phyloP scores from a whole-genome alignment of 2,113 vertebrate species.

The Oncorhynchus masou region DNA sequence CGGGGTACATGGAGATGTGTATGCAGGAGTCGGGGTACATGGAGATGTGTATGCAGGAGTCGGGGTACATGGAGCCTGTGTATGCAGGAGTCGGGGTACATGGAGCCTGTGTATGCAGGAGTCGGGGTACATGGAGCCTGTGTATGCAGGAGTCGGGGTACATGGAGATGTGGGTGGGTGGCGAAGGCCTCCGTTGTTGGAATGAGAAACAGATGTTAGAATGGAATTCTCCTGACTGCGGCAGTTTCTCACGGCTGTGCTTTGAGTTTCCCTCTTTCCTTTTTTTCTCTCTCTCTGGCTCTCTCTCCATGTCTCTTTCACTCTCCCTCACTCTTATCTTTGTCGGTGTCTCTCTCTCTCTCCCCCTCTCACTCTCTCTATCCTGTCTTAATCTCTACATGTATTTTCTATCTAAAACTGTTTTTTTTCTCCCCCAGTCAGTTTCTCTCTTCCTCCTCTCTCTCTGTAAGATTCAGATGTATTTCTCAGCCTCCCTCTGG shows the following conservation, averaged over 20 bases:
- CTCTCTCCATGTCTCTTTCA: no score
- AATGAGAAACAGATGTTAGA: constrained; percentile 90
- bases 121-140: background rate
- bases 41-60: background rate
- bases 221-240: constrained; percentile 82
- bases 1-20: no score
- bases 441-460: constrained; percentile 9
- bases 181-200: constrained; percentile 81
- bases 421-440: constrained; percentile 5
- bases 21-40: constrained; percentile 6
- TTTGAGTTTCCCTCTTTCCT: constrained; percentile 1
- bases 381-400: constrained; percentile 17
- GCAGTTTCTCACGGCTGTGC: constrained; percentile 70
- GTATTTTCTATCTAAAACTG: constrained; percentile 21
- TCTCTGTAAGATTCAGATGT: background rate
- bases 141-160: constrained; percentile 5
- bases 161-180: constrained; percentile 11
- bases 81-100: no score
- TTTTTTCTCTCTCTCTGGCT: no score
- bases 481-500: background rate
- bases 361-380: constrained; percentile 1
- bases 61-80: background rate
- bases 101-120: background rate
- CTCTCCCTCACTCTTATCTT: no score
- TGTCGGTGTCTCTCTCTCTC: no score